Conservation (phyloP, 2,113 vertebrate species). For the Ammospiza nelsoni region DNA sequence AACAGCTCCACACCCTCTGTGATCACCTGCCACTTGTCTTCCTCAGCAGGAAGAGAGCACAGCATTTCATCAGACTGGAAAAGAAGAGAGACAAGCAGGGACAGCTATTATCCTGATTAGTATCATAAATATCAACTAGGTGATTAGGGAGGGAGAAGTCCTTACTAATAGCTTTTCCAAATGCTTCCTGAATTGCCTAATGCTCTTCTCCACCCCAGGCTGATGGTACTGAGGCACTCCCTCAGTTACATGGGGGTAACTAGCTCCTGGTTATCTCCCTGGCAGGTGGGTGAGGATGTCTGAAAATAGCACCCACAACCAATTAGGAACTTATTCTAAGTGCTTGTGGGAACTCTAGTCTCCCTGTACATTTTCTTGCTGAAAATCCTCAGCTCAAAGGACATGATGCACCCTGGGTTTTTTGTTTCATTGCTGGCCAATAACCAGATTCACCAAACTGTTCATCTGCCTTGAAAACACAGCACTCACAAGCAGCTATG, state of each 20-base stretch:
- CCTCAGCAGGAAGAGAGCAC: neutral
- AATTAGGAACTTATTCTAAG: neutral
- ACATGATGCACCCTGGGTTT: accelerated
- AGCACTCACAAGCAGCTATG: neutral
- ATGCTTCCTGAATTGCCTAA: neutral
- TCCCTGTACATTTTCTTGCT: neutral
- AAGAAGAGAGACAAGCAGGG: neutral
- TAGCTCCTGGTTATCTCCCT: neutral
- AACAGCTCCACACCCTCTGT: neutral
- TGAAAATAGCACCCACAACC: neutral
- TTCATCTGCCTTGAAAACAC: neutral
- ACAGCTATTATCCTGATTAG: neutral
- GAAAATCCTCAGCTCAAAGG: neutral
- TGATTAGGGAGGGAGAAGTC: neutral
- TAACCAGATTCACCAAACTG: neutral
- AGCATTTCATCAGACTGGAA: neutral
- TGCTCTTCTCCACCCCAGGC: neutral
- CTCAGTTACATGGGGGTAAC: neutral
- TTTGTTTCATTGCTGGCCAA: neutral
- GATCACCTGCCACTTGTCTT: neutral
- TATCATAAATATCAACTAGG: neutral
- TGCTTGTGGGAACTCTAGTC: neutral
- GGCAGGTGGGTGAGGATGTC: neutral
- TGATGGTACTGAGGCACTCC: neutral
- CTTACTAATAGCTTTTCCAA: neutral